Base-by-base conservation (phyloP, 2,888 invertebrate genomes). In the Mythimna pallens region DNA sequence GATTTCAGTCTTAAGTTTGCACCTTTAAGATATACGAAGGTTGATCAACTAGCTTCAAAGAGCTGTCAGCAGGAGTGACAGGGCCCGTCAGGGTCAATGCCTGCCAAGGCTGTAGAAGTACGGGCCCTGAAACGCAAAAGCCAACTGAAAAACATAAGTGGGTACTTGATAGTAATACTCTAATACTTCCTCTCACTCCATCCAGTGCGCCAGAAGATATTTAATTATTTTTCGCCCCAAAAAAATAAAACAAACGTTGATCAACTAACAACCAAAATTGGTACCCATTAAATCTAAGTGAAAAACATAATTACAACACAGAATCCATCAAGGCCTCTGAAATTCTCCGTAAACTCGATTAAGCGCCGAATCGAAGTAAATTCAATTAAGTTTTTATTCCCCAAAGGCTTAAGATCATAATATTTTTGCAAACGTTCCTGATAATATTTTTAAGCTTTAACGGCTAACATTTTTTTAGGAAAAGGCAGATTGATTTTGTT, bases 361-460 rank as follows among this genome's bases (percentile, higher is more conserved):
- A 74, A 64, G 7, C 30, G 12, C 43, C 57, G 3, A 65, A 74
- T 20, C 54, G 40, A 62, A 54, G 57, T 65, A 54, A 74, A 78
- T 64, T 80, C n/a, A 74, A 78, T 78, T 69, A 66, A 66, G 17
- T 58, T 79, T 74, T 65, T 73, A 8, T 55, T 65, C 47, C 2
- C 47, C 4, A 34, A 17, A 4, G 47, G 25, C 40, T 68, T 14
- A 52, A 3, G 36, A 61, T 43, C 50, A 70, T 63, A 58, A 59
- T 73, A 40, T 75, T 63, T 65, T 80, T 64, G 54, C 12, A 5
- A 59, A 66, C 54, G 25, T 36, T 55, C 58, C 20, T 50, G 22
- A 34, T 63, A 30, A 50, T 55, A n/a, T 50, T 65, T 79, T 65
- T 57, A 20, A 47, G 54, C 43, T 9, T 20, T 17, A 34, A 30